Evolutionary conservation across 2,888 invertebrate species (phyloP).

Genomic region (Campoplex nolae): DNA sequence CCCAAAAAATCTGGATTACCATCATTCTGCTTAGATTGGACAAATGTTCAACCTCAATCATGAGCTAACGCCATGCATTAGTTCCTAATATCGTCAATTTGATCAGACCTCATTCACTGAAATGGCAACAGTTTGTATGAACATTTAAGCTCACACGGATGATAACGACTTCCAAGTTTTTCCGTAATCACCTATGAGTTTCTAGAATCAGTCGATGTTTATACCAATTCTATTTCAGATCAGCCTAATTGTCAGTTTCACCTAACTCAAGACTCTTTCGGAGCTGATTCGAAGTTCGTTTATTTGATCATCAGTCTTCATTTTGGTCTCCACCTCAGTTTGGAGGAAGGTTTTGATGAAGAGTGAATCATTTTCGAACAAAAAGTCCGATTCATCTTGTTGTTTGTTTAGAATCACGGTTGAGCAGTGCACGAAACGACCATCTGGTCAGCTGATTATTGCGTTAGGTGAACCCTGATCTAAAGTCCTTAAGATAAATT

Average conservation of each 20-base stretch:
- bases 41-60: not conserved
- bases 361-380: not conserved
- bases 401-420: not conserved
- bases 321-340: not conserved
- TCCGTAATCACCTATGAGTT: not conserved
- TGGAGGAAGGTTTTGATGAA: not conserved
- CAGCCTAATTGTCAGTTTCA: not conserved
- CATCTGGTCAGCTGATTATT: not conserved
- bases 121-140: not conserved
- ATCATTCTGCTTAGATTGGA: not conserved
- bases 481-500: not conserved
- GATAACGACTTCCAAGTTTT: not conserved
- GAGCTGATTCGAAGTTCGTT: not conserved
- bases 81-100: not conserved
- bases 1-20: not conserved
- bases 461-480: not conserved
- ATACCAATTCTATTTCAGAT: not conserved
- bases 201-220: not conserved
- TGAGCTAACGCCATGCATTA: not conserved
- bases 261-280: not conserved
- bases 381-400: not conserved
- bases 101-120: not conserved
- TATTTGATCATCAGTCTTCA: too few species aligned
- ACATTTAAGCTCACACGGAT: not conserved
- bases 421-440: not conserved